Evolutionary conservation across 2,797 vertebrate genomes (phyloP).

Genomic region (Menidia menidia): DNA sequence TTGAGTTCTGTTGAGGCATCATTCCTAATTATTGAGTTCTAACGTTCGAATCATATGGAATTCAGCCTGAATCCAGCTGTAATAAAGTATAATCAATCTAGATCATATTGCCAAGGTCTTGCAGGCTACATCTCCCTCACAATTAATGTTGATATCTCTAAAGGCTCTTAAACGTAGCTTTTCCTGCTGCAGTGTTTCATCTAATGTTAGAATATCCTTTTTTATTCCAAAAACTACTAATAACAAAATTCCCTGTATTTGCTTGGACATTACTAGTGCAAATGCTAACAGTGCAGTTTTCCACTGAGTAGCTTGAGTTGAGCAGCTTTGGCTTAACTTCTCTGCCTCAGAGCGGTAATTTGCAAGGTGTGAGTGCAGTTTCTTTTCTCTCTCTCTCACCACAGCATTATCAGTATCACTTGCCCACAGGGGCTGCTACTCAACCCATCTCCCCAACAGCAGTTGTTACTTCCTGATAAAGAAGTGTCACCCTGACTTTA

Average conservation of each 20-base stretch:
- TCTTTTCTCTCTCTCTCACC: slow-evolving; percentile 4
- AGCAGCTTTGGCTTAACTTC: slow-evolving; percentile 17
- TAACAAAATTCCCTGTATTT: not conserved
- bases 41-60: too few relatives aligned
- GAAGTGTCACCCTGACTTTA: slow-evolving; percentile 7
- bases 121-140: too few relatives aligned
- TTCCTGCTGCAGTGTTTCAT: not conserved
- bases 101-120: too few relatives aligned
- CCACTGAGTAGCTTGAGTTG: not conserved
- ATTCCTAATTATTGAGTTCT: too few relatives aligned
- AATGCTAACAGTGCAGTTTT: not conserved
- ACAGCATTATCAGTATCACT: not conserved
- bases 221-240: not conserved
- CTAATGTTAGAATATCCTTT: not conserved
- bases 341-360: slow-evolving; percentile 29
- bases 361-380: slow-evolving; percentile 9
- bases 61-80: too few relatives aligned
- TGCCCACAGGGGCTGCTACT: not conserved
- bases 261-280: not conserved
- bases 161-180: not conserved
- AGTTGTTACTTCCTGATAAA: slow-evolving; percentile 49
- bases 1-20: too few relatives aligned
- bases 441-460: not conserved
- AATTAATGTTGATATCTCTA: too few relatives aligned
- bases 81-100: too few relatives aligned